phyloP scores from a whole-genome alignment of 2,113 vertebrate genomes.

The Narcine bancroftii region DNA sequence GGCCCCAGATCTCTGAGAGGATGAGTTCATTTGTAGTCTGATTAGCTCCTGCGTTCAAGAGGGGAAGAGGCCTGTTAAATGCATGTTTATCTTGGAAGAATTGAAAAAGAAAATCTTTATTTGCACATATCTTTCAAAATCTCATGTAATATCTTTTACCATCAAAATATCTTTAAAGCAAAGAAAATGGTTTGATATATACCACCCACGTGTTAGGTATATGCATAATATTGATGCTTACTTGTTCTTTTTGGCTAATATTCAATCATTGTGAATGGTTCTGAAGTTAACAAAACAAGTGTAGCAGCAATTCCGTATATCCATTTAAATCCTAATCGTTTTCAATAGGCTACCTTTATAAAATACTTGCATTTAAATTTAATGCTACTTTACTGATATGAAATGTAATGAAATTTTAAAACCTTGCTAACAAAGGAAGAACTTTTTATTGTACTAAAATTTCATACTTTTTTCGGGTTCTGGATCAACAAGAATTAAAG shows the following conservation, averaged over 20 bases:
- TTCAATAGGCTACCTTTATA: background rate
- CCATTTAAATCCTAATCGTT: background rate
- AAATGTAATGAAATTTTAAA: constrained; percentile 7
- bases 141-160: background rate
- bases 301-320: background rate
- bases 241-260: background rate
- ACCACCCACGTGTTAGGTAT: background rate
- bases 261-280: constrained; percentile 9
- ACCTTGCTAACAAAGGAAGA: background rate
- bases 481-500: constrained; percentile 8
- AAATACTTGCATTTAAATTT: constrained; percentile 18
- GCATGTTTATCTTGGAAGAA: constrained; percentile 40
- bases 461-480: constrained; percentile 26
- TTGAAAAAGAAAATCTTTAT: constrained; percentile 38
- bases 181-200: background rate
- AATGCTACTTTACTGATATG: background rate
- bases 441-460: constrained; percentile 21
- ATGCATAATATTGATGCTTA: background rate
- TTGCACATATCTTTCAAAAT: background rate
- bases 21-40: background rate
- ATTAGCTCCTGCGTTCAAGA: background rate
- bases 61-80: background rate
- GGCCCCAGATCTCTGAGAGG: too few relatives aligned
- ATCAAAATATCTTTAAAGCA: background rate
- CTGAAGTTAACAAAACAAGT: constrained; percentile 24